A percentile compares a stretch with the other conserved stretches of the same genome.
These are phyloP conservation scores for Trichopoda pennipes DNA, from an alignment of 2,888 invertebrate genomes.

Conservation along the genomic window DNA sequence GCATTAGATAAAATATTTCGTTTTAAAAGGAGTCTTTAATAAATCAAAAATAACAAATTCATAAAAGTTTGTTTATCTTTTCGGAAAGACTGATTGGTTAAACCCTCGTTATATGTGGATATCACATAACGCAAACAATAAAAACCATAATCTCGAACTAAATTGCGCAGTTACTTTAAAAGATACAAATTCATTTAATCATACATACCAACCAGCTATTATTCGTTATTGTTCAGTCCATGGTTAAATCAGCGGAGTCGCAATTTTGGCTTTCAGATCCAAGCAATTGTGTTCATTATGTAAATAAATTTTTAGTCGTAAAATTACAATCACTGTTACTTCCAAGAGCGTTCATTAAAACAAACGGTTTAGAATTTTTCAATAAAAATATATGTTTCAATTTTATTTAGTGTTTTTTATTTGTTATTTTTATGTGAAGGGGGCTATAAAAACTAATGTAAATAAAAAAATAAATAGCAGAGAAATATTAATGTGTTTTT, in stretches of 20 bases:
- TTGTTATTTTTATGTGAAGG: not conserved
- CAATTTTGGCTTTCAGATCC: not conserved
- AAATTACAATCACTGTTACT: not conserved
- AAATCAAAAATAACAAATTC: no score
- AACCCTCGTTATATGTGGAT: no score
- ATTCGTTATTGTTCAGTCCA: not conserved
- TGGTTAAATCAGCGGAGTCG: not conserved
- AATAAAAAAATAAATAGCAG: no score
- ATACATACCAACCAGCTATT: not conserved
- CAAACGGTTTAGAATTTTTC: not conserved
- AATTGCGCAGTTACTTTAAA: no score
- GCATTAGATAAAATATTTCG: no score
- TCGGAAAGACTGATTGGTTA: no score
- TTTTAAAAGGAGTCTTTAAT: no score
- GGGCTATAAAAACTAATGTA: no score
- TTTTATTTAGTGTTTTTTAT: not conserved
- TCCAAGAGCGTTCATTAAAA: not conserved
- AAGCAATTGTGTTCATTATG: not conserved
- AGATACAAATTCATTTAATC: not conserved
- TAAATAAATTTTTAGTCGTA: not conserved
- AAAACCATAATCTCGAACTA: no score
- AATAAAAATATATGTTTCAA: not conserved
- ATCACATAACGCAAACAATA: no score
- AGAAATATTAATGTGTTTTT: no score
- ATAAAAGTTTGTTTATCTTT: no score